phyloP scores from a whole-genome alignment of 1,140 invertebrate genomes.

The Argopecten irradians region DNA sequence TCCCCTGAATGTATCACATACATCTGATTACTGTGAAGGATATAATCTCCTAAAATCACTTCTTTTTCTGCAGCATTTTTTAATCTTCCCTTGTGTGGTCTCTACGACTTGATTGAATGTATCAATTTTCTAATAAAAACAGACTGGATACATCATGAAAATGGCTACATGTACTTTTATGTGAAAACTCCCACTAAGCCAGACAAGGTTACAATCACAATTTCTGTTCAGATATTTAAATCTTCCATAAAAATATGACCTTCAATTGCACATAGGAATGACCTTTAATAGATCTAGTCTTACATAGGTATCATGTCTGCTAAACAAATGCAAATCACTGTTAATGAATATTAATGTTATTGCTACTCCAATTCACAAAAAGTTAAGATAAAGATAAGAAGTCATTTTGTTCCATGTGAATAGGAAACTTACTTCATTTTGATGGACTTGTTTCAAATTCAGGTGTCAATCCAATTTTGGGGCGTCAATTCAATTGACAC shows the following conservation, averaged over 20 bases:
- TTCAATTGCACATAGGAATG: not conserved
- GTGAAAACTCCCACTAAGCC: not conserved
- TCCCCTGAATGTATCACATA: no score
- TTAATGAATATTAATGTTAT: not conserved
- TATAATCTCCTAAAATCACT: no score
- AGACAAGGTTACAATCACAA: not conserved
- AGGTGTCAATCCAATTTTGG: no score
- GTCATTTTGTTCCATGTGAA: not conserved
- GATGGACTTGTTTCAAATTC: no score
- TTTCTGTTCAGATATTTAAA: not conserved
- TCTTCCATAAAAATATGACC: not conserved
- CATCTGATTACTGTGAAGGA: no score
- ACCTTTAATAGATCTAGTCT: not conserved
- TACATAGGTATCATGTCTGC: not conserved
- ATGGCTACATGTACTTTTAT: conserved; percentile 1
- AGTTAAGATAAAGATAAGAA: no score
- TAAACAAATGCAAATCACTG: not conserved
- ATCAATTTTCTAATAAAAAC: not conserved
- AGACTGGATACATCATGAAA: not conserved
- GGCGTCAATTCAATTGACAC: no score
- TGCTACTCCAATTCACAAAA: no score
- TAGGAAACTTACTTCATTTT: not conserved
- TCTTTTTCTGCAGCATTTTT: no score
- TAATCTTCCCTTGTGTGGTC: not conserved
- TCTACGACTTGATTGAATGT: not conserved